Evolutionary conservation across 2,113 vertebrate species (phyloP), one percentile per base, ranked within the genome.

Genomic region (Ranitomeya variabilis): DNA sequence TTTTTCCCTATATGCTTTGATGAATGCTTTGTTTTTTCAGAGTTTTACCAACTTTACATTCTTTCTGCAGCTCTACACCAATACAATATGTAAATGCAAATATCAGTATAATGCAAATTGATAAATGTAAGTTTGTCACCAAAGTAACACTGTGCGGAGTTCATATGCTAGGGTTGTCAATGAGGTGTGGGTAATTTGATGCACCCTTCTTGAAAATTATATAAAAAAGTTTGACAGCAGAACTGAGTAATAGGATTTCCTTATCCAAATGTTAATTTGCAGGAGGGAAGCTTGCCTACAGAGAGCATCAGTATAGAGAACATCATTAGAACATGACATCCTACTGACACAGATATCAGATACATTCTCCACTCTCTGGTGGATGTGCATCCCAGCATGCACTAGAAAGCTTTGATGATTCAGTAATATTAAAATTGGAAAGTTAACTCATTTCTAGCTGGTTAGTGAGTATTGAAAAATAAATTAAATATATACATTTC

Each of bases 171-270:
- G 13, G 52, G 57, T 55, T 7, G 77, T 55, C 51, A 23, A 7
- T 23, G 51, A 55, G 52, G 13, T 79, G 23, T 79, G 52, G 55
- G 11, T 54, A 23, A 79, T 76, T 51, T 79, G 52, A 79, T 79
- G 77, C 6, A 6, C 15, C 13, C 12, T 57, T 79, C 18, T 52
- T 6, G 18, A 76, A 52, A 76, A 52, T 4, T 57, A 23, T 14
- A 57, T 79, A 79, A 79, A 21, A 26, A 79, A 79, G 77, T 52
- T 79, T 79, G 77, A 79, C 51, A 79, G 77, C 52, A 79, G 51
- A 79, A n/a, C 21, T 13, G n/a, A 79, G 12, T 79, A 23, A 79
- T n/a, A 55, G 52, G 77, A 79, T 57, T 57, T 54, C 52, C 52
- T 23, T 23, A 57, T 79, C 77, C 73, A 79, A 54, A 79, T 55